Conservation (phyloP, 1,140 invertebrate genomes). For the Drosophila malerkotliana region DNA sequence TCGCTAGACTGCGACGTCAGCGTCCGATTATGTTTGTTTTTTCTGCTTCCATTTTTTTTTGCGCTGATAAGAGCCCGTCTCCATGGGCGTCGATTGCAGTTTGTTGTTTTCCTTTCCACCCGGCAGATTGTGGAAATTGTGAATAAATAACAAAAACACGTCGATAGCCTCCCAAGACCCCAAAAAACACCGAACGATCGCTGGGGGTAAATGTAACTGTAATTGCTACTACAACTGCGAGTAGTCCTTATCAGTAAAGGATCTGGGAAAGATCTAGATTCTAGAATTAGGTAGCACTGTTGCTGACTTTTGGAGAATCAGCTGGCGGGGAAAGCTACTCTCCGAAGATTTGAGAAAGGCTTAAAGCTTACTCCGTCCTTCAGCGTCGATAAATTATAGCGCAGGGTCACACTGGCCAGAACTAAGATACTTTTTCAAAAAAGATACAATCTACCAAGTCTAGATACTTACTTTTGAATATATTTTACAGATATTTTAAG, state of each 20-base stretch:
- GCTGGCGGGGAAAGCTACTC: neutral
- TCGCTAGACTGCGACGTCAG: constrained; percentile 33
- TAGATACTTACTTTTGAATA: neutral
- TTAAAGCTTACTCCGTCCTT: neutral
- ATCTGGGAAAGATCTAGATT: constrained; percentile 18
- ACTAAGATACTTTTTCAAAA: neutral
- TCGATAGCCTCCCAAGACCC: constrained; percentile 43
- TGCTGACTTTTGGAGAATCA: neutral
- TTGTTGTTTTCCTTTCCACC: constrained; percentile 27
- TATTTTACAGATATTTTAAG: neutral
- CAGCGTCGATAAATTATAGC: neutral
- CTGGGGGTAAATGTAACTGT: constrained; percentile 49
- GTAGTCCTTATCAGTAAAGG: constrained; percentile 10
- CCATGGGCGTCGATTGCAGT: constrained; percentile 12
- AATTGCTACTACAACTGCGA: neutral
- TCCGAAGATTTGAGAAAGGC: neutral
- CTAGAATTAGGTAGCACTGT: constrained; percentile 6
- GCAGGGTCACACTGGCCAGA: neutral
- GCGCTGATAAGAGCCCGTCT: constrained; percentile 30
- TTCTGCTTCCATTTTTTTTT: constrained; percentile 6
- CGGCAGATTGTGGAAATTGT: constrained; percentile 1
- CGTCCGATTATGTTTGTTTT: constrained; percentile 29
- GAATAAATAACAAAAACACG: constrained; percentile 54
- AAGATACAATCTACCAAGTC: neutral
- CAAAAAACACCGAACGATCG: constrained; percentile 18